Evolutionary conservation across 2,113 vertebrate genomes (phyloP), one percentile per base, ranked within the genome.

Genomic region (Steatornis caripensis): DNA sequence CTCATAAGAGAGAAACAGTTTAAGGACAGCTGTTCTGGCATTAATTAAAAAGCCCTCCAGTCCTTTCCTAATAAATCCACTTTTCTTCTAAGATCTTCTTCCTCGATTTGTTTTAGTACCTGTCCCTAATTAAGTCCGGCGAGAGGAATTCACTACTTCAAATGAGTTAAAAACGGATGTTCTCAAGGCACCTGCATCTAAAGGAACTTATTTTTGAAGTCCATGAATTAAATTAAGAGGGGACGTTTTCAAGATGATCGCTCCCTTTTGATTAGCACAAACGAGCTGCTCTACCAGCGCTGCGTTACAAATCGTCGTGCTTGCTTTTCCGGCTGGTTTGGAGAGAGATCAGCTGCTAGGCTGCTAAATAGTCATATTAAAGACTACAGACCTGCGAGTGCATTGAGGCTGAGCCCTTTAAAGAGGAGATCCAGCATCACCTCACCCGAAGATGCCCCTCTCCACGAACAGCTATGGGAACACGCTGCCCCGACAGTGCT

Each of bases 191-290:
- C 84, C 65, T 95, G 89, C 68, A 22, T 82, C 86, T 89, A 80
- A 92, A 72, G 84, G 34, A 91, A 95, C 77, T 84, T 68, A 75
- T 48, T 91, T 94, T 90, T 91, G 86, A 96, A 91, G 86, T 53
- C 88, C 45, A 39, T 48, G 86, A 82, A 89, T 96, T 70, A 75
- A 66, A 84, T 90, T 79, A 94, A 83, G 78, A 80, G 65, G 72
- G 74, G 72, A 87, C 51, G 27, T 96, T 89, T 90, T 68, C 79
- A 75, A 84, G 65, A 72, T 75, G 83, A 93, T 93, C 11, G 6
- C 51, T 92, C 79, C 74, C 83, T 96, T 96, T 93, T 93, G 92
- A 97, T 91, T 68, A 93, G 65, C 86, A n/a, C 86, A 87, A 91
- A 95, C 2, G 20, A 93, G 84, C 69, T 18, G 45, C 72, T 96